phyloP scores from a whole-genome alignment of 2,888 invertebrate species.

The Volucella inflata region DNA sequence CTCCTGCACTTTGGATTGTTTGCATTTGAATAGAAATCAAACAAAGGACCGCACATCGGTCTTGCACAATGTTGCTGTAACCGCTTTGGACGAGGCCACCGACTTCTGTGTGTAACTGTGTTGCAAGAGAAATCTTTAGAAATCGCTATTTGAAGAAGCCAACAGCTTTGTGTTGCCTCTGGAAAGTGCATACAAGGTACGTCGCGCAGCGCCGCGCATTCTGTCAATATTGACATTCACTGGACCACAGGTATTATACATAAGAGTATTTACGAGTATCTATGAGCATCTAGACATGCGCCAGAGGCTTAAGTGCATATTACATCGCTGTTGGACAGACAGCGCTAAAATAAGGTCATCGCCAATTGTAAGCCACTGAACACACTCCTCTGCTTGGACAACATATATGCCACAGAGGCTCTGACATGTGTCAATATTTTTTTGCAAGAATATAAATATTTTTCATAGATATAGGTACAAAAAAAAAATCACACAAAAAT shows the following conservation, averaged over 20 bases:
- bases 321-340: not conserved
- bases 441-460: constrained; percentile 1
- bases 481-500: too few species aligned
- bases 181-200: constrained; percentile 31
- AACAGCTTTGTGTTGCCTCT: constrained; percentile 29
- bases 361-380: not conserved
- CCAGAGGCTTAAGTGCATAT: constrained; percentile 26
- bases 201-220: not conserved
- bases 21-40: not conserved
- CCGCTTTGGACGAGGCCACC: too few species aligned
- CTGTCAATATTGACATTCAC: constrained; percentile 37
- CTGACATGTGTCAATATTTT: constrained; percentile 17
- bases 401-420: not conserved
- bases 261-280: too few species aligned
- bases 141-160: constrained; percentile 11
- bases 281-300: constrained; percentile 10
- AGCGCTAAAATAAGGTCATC: constrained; percentile 5
- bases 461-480: not conserved
- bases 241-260: not conserved
- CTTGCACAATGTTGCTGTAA: constrained; percentile 37
- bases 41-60: constrained; percentile 1
- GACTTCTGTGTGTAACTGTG: not conserved
- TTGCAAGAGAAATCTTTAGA: constrained; percentile 53
- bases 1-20: not conserved
- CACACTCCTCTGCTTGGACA: too few species aligned